Evolutionary conservation across 2,113 vertebrate genomes (phyloP).

Genomic region (Psilopsiagon aurifrons): DNA sequence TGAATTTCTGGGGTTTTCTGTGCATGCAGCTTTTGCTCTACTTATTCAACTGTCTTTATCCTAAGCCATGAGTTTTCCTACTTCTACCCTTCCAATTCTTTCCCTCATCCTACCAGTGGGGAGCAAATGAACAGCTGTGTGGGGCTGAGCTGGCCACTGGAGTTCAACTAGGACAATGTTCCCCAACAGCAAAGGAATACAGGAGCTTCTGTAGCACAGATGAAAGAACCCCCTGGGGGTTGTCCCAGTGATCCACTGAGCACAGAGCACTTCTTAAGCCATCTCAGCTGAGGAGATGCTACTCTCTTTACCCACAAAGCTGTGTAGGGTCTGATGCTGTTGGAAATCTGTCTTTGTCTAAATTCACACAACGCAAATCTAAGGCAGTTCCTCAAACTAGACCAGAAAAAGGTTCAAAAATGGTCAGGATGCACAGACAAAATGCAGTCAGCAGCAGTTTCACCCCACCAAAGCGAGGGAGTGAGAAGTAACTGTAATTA

Average conservation of each 20-base stretch:
- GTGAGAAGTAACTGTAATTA: neutral
- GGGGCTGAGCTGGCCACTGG: neutral
- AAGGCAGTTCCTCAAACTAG: neutral
- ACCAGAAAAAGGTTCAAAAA: neutral
- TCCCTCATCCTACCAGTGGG: neutral
- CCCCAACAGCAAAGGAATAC: neutral
- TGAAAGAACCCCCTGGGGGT: neutral
- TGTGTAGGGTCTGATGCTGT: neutral
- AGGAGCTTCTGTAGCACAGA: neutral
- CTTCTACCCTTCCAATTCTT: neutral
- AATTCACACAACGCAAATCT: neutral
- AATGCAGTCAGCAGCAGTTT: neutral
- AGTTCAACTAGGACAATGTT: neutral
- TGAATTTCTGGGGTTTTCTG: neutral
- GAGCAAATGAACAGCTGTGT: neutral
- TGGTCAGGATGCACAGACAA: neutral
- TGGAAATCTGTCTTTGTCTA: rapidly evolving
- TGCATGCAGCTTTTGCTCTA: rapidly evolving
- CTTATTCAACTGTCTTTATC: neutral
- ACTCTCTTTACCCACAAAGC: neutral
- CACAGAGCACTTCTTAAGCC: neutral
- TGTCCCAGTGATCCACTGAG: neutral
- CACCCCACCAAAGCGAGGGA: neutral
- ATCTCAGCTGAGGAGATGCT: neutral
- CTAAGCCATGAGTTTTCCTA: neutral